These are phyloP conservation scores for Sycon ciliatum DNA, from an alignment of 37 sponge, comb jelly and placozoan genomes.

Conservation along the genomic window DNA sequence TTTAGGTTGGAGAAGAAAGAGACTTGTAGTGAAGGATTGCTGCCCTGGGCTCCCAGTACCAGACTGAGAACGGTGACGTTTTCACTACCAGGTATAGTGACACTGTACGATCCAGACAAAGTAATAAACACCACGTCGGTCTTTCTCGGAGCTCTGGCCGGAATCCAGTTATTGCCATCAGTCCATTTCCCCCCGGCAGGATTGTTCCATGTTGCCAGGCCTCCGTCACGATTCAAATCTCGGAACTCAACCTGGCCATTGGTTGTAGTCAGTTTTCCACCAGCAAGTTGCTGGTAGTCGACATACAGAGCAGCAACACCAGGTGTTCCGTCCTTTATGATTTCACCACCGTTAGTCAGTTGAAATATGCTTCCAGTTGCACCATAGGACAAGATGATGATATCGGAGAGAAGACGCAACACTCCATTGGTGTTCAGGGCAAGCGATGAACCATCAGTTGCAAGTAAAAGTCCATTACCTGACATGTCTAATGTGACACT, in stretches of 20 bases:
- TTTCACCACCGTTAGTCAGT: background rate
- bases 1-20: background rate
- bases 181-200: background rate
- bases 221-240: background rate
- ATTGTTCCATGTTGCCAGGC: slow-evolving; percentile 1
- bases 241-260: background rate
- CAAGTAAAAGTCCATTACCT: background rate
- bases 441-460: background rate
- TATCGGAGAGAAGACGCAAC: background rate
- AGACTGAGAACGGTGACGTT: background rate
- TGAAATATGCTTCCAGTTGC: background rate
- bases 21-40: background rate
- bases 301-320: background rate
- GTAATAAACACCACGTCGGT: background rate
- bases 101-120: background rate
- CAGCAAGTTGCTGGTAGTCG: background rate
- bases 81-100: background rate
- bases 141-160: background rate
- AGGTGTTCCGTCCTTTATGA: background rate
- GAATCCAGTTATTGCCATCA: slow-evolving; percentile 1
- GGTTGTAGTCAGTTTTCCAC: background rate
- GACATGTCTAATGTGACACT: background rate
- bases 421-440: background rate
- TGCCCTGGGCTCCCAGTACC: background rate
- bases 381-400: background rate